Evolutionary conservation across 2,113 vertebrate genomes (phyloP).

Genomic region (human (Homo sapiens)): DNA sequence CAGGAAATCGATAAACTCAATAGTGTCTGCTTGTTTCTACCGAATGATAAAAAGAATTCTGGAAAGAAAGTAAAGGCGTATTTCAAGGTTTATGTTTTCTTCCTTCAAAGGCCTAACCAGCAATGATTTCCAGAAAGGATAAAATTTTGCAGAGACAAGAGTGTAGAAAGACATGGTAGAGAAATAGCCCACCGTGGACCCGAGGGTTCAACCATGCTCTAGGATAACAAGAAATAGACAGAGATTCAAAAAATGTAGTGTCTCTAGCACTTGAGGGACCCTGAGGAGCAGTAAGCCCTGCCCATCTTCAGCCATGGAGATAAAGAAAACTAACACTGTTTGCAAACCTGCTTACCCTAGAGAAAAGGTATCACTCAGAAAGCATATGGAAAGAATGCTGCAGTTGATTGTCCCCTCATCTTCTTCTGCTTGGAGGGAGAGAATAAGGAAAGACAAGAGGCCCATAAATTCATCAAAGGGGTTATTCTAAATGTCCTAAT

Average conservation of each 20-base stretch:
- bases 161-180: background rate
- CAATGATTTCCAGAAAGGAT: background rate
- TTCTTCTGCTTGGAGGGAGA: background rate
- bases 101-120: background rate
- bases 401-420: background rate
- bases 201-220: background rate
- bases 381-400: background rate
- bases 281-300: background rate
- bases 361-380: background rate
- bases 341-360: background rate
- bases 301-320: background rate
- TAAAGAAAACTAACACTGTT: background rate
- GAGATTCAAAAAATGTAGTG: background rate
- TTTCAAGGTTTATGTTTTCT: background rate
- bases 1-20: background rate
- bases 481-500: background rate
- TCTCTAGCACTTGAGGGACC: too few relatives aligned
- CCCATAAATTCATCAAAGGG: background rate
- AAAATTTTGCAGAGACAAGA: background rate
- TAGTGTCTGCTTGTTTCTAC: background rate
- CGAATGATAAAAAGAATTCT: background rate
- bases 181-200: background rate
- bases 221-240: background rate
- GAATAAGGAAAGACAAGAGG: background rate
- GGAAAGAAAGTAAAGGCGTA: background rate